Evolutionary conservation across 2,888 invertebrate species (phyloP).

Genomic region (Tipula unca): DNA sequence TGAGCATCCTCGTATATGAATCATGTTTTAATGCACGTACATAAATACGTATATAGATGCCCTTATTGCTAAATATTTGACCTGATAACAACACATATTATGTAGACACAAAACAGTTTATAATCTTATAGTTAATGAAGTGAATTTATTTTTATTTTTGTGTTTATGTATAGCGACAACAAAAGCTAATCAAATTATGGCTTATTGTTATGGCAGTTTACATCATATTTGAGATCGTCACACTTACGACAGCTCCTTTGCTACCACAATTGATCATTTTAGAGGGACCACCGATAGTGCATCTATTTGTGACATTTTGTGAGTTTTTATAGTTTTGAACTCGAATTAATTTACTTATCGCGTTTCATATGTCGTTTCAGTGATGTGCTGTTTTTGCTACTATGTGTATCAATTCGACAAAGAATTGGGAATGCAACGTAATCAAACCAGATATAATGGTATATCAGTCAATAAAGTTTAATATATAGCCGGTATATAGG

Average conservation of each 20-base stretch:
- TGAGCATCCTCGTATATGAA: no score
- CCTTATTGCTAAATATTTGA: neutral
- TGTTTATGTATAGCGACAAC: neutral
- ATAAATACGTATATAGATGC: neutral
- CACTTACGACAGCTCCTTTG: neutral
- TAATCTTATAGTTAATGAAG: neutral
- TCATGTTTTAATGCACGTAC: neutral
- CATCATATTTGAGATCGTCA: neutral
- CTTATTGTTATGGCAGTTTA: neutral
- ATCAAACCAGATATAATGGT: neutral
- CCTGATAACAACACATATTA: neutral
- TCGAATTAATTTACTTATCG: neutral
- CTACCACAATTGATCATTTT: neutral
- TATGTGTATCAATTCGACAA: neutral
- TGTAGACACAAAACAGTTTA: no score
- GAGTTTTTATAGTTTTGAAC: neutral
- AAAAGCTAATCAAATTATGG: neutral
- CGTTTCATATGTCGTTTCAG: neutral
- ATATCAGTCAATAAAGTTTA: neutral
- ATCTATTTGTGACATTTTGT: neutral
- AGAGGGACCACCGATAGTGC: neutral
- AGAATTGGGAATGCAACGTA: neutral
- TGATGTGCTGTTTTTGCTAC: no score
- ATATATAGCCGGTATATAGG: neutral
- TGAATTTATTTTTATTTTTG: neutral